These are phyloP conservation scores for Tuberolachnus salignus DNA, from an alignment of 2,888 invertebrate species.

Conservation along the genomic window DNA sequence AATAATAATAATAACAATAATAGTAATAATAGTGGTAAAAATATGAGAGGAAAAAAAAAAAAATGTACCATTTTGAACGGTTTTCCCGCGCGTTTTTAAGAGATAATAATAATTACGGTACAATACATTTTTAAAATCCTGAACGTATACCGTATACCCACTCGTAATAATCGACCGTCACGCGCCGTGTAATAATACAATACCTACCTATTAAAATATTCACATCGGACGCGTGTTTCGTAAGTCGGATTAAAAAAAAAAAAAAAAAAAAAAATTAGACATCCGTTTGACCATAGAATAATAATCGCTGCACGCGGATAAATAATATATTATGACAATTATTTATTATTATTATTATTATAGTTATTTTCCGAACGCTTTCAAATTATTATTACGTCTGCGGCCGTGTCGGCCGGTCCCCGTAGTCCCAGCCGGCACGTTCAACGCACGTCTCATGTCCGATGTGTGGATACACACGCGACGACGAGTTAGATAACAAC, in stretches of 20 bases:
- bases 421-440: too few relatives aligned
- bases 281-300: slow-evolving; percentile 15
- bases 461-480: too few relatives aligned
- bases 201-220: neutral
- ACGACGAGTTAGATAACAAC: too few relatives aligned
- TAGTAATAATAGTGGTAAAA: too few relatives aligned
- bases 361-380: neutral
- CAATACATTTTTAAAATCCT: slow-evolving; percentile 5
- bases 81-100: too few relatives aligned
- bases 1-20: neutral
- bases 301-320: neutral
- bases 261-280: neutral
- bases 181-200: neutral
- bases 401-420: neutral
- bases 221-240: slow-evolving; percentile 4
- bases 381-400: too few relatives aligned
- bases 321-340: neutral
- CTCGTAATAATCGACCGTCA: slow-evolving; percentile 7
- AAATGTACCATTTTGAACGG: slow-evolving; percentile 12
- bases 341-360: neutral
- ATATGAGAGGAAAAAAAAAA: neutral
- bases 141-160: neutral
- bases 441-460: too few relatives aligned
- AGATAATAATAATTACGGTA: neutral
- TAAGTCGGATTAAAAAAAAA: neutral